A percentile compares a stretch with the other conserved stretches of the same genome.
phyloP scores from a whole-genome alignment of 2,888 invertebrate species.

The Patella caerulea region DNA sequence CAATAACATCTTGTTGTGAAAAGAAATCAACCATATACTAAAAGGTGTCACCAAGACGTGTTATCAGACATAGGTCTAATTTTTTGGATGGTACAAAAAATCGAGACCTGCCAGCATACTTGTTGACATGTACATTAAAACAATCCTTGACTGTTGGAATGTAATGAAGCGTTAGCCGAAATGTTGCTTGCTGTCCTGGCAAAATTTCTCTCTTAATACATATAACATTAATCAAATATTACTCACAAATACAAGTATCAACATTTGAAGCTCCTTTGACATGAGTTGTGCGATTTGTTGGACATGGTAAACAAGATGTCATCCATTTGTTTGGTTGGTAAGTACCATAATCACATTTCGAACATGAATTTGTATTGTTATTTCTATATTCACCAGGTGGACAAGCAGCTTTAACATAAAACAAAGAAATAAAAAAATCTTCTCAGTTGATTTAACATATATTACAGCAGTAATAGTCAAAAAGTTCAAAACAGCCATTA shows the following conservation, averaged over 20 bases:
- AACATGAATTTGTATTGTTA: constrained; percentile 16
- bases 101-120: too few relatives aligned
- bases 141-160: too few relatives aligned
- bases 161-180: not conserved
- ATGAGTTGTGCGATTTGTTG: constrained; percentile 18
- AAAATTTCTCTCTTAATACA: too few relatives aligned
- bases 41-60: too few relatives aligned
- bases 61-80: too few relatives aligned
- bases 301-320: constrained; percentile 22
- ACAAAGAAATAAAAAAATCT: constrained; percentile 3
- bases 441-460: not conserved
- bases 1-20: too few relatives aligned
- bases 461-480: too few relatives aligned
- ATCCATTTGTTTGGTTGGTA: constrained; percentile 34
- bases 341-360: constrained; percentile 27
- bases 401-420: constrained; percentile 33
- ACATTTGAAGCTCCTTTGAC: not conserved
- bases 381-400: constrained; percentile 24
- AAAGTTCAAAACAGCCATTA: too few relatives aligned
- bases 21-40: too few relatives aligned
- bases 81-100: too few relatives aligned
- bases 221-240: not conserved
- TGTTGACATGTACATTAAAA: too few relatives aligned
- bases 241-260: constrained; percentile 23
- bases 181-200: not conserved